Conservation (phyloP, 1,140 invertebrate genomes). For the Babylonia areolata region DNA sequence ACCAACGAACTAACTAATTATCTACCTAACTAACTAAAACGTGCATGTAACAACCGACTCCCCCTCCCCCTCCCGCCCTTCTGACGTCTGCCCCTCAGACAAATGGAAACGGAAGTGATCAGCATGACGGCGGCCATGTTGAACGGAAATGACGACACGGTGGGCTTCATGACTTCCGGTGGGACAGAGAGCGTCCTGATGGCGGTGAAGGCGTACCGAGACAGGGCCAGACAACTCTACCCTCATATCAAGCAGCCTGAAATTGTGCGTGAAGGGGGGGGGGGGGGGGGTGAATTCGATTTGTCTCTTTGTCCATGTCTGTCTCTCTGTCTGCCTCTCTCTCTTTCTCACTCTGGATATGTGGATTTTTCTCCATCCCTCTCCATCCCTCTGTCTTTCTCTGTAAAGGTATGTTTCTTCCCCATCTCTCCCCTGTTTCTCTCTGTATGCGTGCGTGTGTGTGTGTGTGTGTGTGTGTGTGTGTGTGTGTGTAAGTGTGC, state of each 20-base stretch:
- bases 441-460: not conserved
- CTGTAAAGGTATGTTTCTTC: not conserved
- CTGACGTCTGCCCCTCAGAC: too few relatives aligned
- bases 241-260: constrained; percentile 86
- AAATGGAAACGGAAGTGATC: constrained; percentile 93
- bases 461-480: constrained; percentile 11
- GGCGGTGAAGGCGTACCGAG: constrained; percentile 93
- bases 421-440: not conserved
- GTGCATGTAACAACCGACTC: too few relatives aligned
- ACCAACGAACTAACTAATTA: too few relatives aligned
- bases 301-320: not conserved
- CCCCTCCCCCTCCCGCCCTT: too few relatives aligned
- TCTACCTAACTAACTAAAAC: too few relatives aligned
- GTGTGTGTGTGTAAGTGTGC: not conserved
- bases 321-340: not conserved
- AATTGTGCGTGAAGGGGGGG: constrained; percentile 82
- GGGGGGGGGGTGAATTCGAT: too few relatives aligned
- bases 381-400: constrained; percentile 5
- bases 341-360: not conserved
- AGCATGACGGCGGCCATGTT: constrained; percentile 91
- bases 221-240: constrained; percentile 60
- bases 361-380: not conserved
- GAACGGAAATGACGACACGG: constrained; percentile 87
- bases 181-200: constrained; percentile 98
- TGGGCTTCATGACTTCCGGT: constrained; percentile 96